These are phyloP conservation scores for Agrochola macilenta DNA, from an alignment of 2,888 invertebrate genomes.

Conservation along the genomic window DNA sequence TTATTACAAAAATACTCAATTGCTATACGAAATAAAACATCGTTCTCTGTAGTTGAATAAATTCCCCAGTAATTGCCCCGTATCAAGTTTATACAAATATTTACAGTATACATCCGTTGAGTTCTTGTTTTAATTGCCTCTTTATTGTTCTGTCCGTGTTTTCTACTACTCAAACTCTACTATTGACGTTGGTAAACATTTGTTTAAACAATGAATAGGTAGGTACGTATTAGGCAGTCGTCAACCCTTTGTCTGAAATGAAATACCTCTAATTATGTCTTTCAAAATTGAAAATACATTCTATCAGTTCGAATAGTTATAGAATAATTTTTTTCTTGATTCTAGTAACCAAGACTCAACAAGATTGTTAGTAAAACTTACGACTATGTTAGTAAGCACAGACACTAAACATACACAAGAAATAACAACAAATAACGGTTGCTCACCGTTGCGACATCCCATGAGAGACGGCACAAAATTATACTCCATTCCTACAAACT, in stretches of 20 bases:
- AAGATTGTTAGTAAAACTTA: no score
- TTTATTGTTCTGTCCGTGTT: slow-evolving; percentile 38
- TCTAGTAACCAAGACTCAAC: no score
- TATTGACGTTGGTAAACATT: slow-evolving; percentile 28
- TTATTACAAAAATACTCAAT: neutral
- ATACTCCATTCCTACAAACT: no score
- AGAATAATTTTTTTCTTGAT: no score
- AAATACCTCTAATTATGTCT: slow-evolving; percentile 11
- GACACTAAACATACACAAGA: no score
- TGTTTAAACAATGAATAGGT: slow-evolving; percentile 19
- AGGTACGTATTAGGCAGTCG: neutral
- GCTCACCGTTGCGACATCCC: no score
- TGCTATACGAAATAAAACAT: neutral
- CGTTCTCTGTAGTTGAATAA: neutral
- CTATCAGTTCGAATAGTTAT: neutral
- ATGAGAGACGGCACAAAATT: no score
- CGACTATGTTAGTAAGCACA: no score
- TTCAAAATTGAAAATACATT: slow-evolving; percentile 3
- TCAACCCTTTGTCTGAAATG: slow-evolving; percentile 14
- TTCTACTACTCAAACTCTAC: slow-evolving; percentile 27
- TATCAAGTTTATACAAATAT: slow-evolving; percentile 36
- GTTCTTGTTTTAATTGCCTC: slow-evolving; percentile 33
- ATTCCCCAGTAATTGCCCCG: slow-evolving; percentile 27
- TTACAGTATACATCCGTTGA: neutral
- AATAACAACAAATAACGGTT: no score